Conservation (phyloP, 2,113 vertebrate species). For the Solenodon paradoxus region DNA sequence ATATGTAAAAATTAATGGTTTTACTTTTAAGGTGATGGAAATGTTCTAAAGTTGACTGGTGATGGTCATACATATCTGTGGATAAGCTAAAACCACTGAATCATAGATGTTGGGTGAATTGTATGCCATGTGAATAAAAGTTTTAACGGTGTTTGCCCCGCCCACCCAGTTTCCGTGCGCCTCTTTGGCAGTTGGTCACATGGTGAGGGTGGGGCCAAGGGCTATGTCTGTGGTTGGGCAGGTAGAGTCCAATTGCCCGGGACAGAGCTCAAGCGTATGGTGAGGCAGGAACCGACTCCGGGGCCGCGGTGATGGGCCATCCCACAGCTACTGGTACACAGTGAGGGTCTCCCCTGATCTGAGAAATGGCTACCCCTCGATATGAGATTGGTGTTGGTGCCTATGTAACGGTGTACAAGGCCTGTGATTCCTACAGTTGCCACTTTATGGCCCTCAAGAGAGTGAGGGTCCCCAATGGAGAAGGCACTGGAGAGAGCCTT, state of each 20-base stretch:
- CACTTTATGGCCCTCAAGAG: conserved; percentile 94
- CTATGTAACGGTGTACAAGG: conserved; percentile 94
- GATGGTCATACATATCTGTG: background rate
- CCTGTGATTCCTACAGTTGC: conserved; percentile 89
- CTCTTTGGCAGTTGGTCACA: conserved; percentile 75
- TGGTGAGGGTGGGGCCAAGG: conserved; percentile 74
- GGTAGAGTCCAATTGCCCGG: background rate
- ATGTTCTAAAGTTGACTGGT: background rate
- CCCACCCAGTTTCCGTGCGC: conserved; percentile 70
- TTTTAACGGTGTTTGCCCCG: conserved; percentile 45
- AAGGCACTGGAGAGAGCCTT: conserved; percentile 87
- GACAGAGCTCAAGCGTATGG: conserved; percentile 60
- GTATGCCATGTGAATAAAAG: accelerated
- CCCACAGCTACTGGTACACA: background rate
- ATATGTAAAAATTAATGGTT: background rate
- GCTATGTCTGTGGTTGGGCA: conserved; percentile 57
- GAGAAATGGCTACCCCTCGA: conserved; percentile 78
- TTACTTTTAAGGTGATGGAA: background rate
- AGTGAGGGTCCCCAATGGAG: conserved; percentile 87
- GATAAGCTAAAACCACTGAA: too few relatives aligned
- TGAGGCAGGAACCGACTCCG: background rate
- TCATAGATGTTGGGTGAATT: background rate
- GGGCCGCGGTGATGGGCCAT: conserved; percentile 51
- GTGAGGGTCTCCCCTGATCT: background rate
- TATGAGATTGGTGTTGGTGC: conserved; percentile 94